These are phyloP conservation scores for Thrips palmi DNA, from an alignment of 1,140 invertebrate species.

Conservation along the genomic window DNA sequence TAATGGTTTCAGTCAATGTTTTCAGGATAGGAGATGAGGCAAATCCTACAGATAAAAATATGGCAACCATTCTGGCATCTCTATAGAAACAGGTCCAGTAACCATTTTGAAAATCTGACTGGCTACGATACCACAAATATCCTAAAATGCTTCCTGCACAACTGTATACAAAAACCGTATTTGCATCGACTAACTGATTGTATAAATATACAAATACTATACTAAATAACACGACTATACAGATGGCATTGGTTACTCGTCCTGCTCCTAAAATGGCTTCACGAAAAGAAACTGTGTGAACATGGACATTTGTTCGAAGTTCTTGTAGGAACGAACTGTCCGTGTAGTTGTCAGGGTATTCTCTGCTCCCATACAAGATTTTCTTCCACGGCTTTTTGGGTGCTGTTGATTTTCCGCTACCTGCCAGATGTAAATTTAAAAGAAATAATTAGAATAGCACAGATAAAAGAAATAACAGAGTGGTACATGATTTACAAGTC, in stretches of 20 bases:
- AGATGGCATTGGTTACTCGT: constrained; percentile 52
- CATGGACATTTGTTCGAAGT: constrained; percentile 63
- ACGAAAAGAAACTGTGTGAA: constrained; percentile 42
- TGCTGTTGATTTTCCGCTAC: no score
- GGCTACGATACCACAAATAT: constrained; percentile 36
- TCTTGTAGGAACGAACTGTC: constrained; percentile 70
- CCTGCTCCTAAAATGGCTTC: constrained; percentile 55
- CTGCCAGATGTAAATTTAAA: no score
- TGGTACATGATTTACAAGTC: no score
- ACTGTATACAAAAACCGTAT: constrained; percentile 35
- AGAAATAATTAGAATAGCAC: no score
- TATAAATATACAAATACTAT: constrained; percentile 54
- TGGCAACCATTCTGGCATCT: constrained; percentile 46
- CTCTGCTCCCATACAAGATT: constrained; percentile 73
- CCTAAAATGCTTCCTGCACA: constrained; percentile 32
- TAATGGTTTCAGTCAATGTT: constrained; percentile 86
- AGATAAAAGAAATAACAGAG: no score
- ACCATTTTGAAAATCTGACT: constrained; percentile 22
- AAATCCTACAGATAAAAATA: constrained; percentile 68
- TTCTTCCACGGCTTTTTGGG: constrained; percentile 54
- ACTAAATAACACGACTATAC: constrained; percentile 54
- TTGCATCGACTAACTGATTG: constrained; percentile 39
- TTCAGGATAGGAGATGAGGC: constrained; percentile 80
- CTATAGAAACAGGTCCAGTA: constrained; percentile 21
- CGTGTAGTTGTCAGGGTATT: constrained; percentile 82